Conservation (phyloP, 2,113 vertebrate species). For the Mystacornis crossleyi region DNA sequence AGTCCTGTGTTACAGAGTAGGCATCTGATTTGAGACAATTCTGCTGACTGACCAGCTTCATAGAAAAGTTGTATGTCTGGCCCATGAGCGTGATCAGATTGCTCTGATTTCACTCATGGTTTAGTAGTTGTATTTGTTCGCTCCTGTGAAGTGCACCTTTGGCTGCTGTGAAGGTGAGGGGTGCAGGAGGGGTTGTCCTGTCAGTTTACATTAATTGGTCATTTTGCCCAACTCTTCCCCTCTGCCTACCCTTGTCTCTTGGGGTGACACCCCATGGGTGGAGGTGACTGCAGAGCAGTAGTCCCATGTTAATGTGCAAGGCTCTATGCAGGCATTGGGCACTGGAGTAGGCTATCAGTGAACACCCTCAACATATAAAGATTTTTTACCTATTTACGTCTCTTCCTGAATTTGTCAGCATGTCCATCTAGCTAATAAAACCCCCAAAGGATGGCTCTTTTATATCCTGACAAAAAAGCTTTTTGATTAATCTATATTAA, state of each 20-base stretch:
- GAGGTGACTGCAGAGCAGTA: background rate
- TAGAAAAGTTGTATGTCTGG: background rate
- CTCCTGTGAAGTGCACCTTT: background rate
- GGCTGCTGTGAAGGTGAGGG: background rate
- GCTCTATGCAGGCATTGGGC: background rate
- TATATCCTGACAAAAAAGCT: background rate
- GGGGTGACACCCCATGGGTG: background rate
- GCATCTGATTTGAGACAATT: background rate
- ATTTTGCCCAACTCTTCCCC: background rate
- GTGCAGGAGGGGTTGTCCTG: background rate
- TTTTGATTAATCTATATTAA: background rate
- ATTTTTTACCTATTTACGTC: background rate
- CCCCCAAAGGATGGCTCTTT: rapidly evolving
- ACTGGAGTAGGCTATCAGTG: background rate
- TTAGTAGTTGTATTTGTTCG: background rate
- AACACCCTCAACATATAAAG: background rate
- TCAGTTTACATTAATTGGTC: background rate
- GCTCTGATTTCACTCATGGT: background rate
- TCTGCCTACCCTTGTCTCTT: background rate
- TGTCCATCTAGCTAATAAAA: background rate
- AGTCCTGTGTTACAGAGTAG: background rate
- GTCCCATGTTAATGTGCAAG: background rate
- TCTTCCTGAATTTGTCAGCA: background rate
- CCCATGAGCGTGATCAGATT: background rate
- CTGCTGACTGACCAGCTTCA: background rate